Base-by-base conservation (phyloP, 2,888 invertebrate genomes). In the Watsonalla cultraria region DNA sequence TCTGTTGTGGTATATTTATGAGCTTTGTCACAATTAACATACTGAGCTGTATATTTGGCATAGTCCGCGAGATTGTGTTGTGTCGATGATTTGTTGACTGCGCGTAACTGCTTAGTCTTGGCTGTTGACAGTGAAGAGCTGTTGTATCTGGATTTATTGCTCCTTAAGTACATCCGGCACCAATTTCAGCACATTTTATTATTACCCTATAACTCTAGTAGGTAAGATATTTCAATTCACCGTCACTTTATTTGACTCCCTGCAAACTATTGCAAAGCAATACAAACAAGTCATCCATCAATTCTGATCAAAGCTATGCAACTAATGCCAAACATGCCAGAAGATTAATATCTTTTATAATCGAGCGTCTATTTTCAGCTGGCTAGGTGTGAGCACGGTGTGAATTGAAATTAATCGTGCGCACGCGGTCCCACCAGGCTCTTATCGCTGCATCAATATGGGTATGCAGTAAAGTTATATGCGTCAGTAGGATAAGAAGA, bases 391-490 rank as follows among this genome's bases (percentile, higher is more conserved):
- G 64, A 66, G 63, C 60, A 62, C 59, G 54, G 62, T 55, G 61
- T 53, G 66, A 65, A 66, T 66, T 67, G 62, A 66, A 67, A 68
- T 66, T 70, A 70, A 68, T 72, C 61, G 63, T 65, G 61, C 59
- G 59, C 55, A 59, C 51, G 50, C 46, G 47, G 56, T 52, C 64
- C 24, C 24, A 24, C 24, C 24, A 24, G 4, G 24, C 24, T 24
- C 24, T 24, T 24, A 24, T 24, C 24, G 24, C 2, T 24, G 24
- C 24, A 24, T 24, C 1, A 24, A 24, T 24, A 24, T 24, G 24
- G 24, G 24, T n/a, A n/a, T n/a, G n/a, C n/a, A n/a, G n/a, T n/a
- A n/a, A n/a, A n/a, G n/a, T n/a, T n/a, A n/a, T n/a, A 24, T 24
- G 24, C 1, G 24, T 24, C 4, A n/a, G n/a, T 24, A 24, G 4